Base-by-base conservation (phyloP, 2,113 vertebrate genomes). In the Neopipo cinnamomea region DNA sequence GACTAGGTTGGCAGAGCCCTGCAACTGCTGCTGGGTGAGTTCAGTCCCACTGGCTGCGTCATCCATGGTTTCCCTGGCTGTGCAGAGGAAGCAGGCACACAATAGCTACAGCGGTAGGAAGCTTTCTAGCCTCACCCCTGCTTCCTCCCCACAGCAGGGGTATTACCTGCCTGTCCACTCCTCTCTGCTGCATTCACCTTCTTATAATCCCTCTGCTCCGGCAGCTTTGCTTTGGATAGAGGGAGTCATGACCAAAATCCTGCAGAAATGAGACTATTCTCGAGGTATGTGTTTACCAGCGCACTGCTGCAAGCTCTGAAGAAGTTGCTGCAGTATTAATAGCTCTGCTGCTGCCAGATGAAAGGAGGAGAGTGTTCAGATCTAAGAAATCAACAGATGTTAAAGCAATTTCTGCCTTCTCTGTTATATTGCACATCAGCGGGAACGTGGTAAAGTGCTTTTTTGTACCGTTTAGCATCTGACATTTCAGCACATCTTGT, bases 401-500 rank as follows among this genome's bases (percentile, higher is more conserved):
- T 84, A 47, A 78, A 91, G 79, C n/a, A 14, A 6, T 88, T 83
- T 65, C 79, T 96, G 82, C 85, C 52, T 72, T 65, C 79, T 94
- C 88, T 63, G 28, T 72, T 71, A 28, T 6, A 61, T 0, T 59
- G 50, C 68, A 44, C 72, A 73, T 93, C 85, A 84, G 41, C 49
- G 35, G 55, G 85, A 94, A 86, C 0, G 22, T 56, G 88, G 68
- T 80, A 23, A 95, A 96, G 81, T 62, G 78, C 68, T 81, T 90
- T 93, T 86, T 90, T 63, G 59, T 94, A 68, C 56, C 1, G 0
- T 67, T 95, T 78, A 88, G 63, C 83, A 28, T 88, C 68, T 93
- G 92, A 93, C 56, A 55, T 96, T 94, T 96, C 88, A 78, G 92
- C 85, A 96, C 85, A 49, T 89, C 61, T 91, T 84, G 72, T 78